A percentile compares a stretch with the other conserved stretches of the same genome.
Evolutionary conservation across 2,797 vertebrate genomes (phyloP).

Genomic region (Tauraco hartlaubi): DNA sequence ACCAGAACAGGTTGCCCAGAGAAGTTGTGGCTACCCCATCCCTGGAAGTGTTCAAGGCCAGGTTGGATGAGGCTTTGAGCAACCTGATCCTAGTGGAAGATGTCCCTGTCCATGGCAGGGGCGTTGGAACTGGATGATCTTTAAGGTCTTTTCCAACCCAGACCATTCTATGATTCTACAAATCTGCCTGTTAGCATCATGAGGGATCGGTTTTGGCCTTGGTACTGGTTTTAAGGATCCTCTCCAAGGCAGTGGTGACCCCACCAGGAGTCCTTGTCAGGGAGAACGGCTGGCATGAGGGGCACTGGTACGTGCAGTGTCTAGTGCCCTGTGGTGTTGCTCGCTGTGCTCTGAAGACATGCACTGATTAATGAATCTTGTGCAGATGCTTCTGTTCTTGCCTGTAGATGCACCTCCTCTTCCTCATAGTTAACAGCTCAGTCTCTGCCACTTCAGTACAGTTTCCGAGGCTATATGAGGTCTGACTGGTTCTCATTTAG

Average conservation of each 20-base stretch:
- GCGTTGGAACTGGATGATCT: no score
- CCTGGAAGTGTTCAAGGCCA: no score
- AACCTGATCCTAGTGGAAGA: no score
- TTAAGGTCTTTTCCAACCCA: no score
- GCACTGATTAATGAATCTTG: fast-evolving
- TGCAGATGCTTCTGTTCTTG: not conserved
- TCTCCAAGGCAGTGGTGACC: not conserved
- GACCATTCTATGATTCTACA: no score
- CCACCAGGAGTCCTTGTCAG: not conserved
- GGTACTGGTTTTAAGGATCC: not conserved
- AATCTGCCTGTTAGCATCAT: not conserved
- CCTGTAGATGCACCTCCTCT: not conserved
- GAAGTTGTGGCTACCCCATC: no score
- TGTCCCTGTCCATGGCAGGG: no score
- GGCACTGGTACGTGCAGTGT: fast-evolving
- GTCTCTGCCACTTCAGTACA: not conserved
- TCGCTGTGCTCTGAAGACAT: not conserved
- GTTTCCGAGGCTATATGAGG: not conserved
- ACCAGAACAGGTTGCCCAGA: no score
- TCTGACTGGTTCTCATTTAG: not conserved
- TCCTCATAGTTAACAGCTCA: not conserved
- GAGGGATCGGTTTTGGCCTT: not conserved
- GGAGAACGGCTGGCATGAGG: not conserved
- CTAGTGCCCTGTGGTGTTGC: not conserved
- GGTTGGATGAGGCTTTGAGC: no score